A percentile compares a stretch with the other conserved stretches of the same genome.
These are phyloP conservation scores for Drosophila buzzatii DNA, from an alignment of 2,888 invertebrate genomes.

Conservation along the genomic window DNA sequence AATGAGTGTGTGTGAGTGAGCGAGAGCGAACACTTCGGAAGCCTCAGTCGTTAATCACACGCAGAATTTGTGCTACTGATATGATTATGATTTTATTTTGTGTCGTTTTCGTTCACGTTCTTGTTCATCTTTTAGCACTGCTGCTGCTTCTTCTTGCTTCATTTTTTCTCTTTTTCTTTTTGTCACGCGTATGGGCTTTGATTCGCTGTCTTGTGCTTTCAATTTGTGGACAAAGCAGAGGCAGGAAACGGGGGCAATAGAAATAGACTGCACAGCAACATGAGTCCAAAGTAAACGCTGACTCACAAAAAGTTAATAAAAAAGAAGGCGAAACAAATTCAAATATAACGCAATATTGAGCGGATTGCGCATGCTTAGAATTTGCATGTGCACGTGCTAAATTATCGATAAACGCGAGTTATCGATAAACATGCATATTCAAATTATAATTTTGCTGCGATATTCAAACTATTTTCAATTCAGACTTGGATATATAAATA, in stretches of 20 bases:
- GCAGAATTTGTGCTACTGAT: constrained; percentile 59
- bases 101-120: constrained; percentile 22
- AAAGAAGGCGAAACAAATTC: background rate
- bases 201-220: constrained; percentile 33
- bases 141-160: constrained; percentile 25
- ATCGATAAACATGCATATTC: constrained; percentile 23
- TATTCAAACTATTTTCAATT: constrained; percentile 17
- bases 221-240: background rate
- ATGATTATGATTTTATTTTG: constrained; percentile 62
- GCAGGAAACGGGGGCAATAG: background rate
- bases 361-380: constrained; percentile 28
- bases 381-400: constrained; percentile 21
- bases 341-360: constrained; percentile 22
- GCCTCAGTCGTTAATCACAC: constrained; percentile 33
- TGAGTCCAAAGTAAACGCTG: constrained; percentile 6
- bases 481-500: constrained; percentile 1
- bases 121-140: constrained; percentile 34
- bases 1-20: background rate
- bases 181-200: constrained; percentile 73
- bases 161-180: background rate
- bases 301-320: constrained; percentile 18
- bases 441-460: constrained; percentile 6
- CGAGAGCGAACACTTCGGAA: background rate
- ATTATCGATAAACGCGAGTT: constrained; percentile 32
- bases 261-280: constrained; percentile 20